Evolutionary conservation across 2,797 vertebrate species (phyloP).

Genomic region (Microctenopoma steveboyesi): DNA sequence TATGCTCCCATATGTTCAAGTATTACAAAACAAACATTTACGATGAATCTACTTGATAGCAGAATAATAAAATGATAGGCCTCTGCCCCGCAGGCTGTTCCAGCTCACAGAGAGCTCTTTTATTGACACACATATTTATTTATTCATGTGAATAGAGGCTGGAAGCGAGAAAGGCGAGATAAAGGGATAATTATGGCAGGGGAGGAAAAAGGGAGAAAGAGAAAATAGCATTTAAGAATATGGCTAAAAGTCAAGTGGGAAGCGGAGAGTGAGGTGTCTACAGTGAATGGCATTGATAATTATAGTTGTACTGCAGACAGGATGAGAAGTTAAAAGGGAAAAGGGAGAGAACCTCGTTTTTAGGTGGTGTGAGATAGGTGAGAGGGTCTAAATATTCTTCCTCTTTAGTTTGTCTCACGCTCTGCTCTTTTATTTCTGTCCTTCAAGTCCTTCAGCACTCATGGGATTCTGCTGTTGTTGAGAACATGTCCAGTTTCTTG

Average conservation of each 20-base stretch:
- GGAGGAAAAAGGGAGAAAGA: slow-evolving; percentile 31
- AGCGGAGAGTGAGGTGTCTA: slow-evolving; percentile 22
- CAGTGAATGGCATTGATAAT: slow-evolving; percentile 10
- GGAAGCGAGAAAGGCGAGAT: slow-evolving; percentile 24
- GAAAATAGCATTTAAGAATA: slow-evolving; percentile 36
- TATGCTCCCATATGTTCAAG: slow-evolving; percentile 57
- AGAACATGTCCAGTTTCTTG: slow-evolving; percentile 46
- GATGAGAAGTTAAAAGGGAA: slow-evolving; percentile 25
- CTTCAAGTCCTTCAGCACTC: not conserved
- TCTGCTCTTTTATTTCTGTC: slow-evolving; percentile 9
- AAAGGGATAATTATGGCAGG: slow-evolving; percentile 40
- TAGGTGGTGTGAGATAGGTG: slow-evolving; percentile 10
- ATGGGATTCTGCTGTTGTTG: slow-evolving; percentile 20
- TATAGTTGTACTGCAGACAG: not conserved
- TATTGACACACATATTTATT: slow-evolving; percentile 65
- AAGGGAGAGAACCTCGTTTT: slow-evolving; percentile 2
- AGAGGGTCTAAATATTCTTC: slow-evolving; percentile 21
- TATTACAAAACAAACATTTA: slow-evolving; percentile 42
- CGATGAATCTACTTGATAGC: slow-evolving; percentile 35
- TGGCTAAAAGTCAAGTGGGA: slow-evolving; percentile 24
- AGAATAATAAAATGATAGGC: slow-evolving; percentile 43
- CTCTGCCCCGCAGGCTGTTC: slow-evolving; percentile 54
- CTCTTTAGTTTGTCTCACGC: not conserved
- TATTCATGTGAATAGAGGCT: slow-evolving; percentile 64
- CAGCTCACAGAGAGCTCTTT: slow-evolving; percentile 41